phyloP scores from a whole-genome alignment of 2,888 invertebrate genomes.

The Caenorhabditis sulstoni region DNA sequence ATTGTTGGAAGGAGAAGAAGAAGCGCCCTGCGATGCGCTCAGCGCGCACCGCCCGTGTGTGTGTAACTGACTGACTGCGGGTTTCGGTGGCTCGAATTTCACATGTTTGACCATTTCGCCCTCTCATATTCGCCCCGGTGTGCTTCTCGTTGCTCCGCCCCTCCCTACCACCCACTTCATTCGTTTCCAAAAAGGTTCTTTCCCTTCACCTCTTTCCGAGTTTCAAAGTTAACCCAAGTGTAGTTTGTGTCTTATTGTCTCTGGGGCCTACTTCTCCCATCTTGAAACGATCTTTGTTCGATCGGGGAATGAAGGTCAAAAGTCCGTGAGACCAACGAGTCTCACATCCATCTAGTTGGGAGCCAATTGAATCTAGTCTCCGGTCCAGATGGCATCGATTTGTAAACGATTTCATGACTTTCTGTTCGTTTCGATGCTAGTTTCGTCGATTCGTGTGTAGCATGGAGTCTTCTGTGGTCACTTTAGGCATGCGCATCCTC shows the following conservation, averaged over 20 bases:
- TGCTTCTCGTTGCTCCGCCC: slow-evolving; percentile 22
- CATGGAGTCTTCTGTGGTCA: not conserved
- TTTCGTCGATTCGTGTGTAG: not conserved
- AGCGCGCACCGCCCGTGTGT: slow-evolving; percentile 48
- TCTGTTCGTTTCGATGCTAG: not conserved
- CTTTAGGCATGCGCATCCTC: not conserved
- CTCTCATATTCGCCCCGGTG: not conserved
- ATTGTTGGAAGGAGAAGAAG: slow-evolving; percentile 50
- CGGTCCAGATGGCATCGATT: slow-evolving; percentile 42
- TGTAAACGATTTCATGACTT: slow-evolving; percentile 11
- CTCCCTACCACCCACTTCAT: not conserved
- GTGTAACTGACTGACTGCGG: slow-evolving; percentile 56
- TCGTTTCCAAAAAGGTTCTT: slow-evolving; percentile 31
- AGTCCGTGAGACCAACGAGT: not conserved
- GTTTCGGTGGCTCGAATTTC: slow-evolving; percentile 41
- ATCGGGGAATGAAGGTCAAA: slow-evolving; percentile 17
- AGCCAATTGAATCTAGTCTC: slow-evolving; percentile 1
- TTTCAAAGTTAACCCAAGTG: not conserved
- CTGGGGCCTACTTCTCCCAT: not conserved
- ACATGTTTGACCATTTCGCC: slow-evolving; percentile 57
- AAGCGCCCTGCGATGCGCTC: too few relatives aligned
- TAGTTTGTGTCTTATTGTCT: slow-evolving; percentile 9
- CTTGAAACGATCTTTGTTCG: slow-evolving; percentile 15
- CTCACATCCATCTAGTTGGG: not conserved
- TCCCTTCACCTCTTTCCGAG: not conserved